Evolutionary conservation across 1,140 invertebrate genomes (phyloP), one percentile per base, ranked within the genome.

Genomic region (Dysdera silvatica): DNA sequence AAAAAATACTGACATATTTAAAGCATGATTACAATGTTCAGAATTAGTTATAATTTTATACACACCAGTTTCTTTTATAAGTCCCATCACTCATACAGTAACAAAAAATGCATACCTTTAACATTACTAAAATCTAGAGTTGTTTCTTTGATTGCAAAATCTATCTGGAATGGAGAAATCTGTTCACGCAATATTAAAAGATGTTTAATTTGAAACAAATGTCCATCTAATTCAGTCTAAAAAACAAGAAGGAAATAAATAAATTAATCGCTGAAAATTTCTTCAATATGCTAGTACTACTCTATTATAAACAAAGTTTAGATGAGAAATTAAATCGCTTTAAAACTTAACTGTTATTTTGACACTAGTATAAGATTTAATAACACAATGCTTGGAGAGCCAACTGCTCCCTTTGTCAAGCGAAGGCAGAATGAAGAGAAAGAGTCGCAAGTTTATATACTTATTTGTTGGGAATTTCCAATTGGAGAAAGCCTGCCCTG

Each of bases 141-240:
- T 0, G 89, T 91, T 78, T 98, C 93, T 74, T 91, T 89, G 0
- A 95, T 83, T 0, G 91, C 87, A 71, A 96, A 95, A 71, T 97
- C 93, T 0, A 96, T 91, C 77, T 98, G 94, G 74, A 98, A 99
- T 0, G 96, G 95, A 1, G 94, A 91, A 35, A 98, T 98, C 78
- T 99, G 96, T 74, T 99, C 96, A 23, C 96, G 76, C 0, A 99
- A 77, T 52, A 99, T 99, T 3, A 99, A 78, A 41, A 99, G 78
- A 80, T 99, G 96, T 77, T 99, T 99, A 32, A 99, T 94, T 76
- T 98, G 86, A 77, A 99, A 99, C 7, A 99, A 78, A 72, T 91
- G 85, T 0, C 91, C 93, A 78, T 99, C 95, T n/a, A 96, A 79
- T 6, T 80, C 73, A 4, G 84, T 86, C 75, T 77, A 66, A 26